Base-by-base conservation (phyloP, 1,140 invertebrate species). In the Drosophila kikkawai region DNA sequence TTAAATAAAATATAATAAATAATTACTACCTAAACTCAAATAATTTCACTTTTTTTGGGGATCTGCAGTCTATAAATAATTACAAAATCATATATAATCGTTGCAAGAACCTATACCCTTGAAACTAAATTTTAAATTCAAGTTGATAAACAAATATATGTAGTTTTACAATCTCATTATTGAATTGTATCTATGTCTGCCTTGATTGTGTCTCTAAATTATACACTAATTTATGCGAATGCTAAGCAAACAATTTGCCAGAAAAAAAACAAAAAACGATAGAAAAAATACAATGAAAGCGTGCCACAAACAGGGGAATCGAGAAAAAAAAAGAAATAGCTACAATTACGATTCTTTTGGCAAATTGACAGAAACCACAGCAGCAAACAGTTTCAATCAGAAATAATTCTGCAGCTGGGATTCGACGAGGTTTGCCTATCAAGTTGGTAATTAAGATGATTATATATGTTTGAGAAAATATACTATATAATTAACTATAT, bases 271-370 rank as follows among this genome's bases (percentile, higher is more conserved):
- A 58, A 59, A 17, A 36, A 26, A 13, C 32, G 7, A 9, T 1
- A 26, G 26, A 39, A 63, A 47, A 57, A n/a, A 67, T 29, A 32
- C 36, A 22, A 37, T 45, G 37, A 53, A 68, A 70, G 67, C 67
- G 67, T 70, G 63, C 67, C 53, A 60, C 53, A 50, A 13, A 12
- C 13, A 37, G 2, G 44, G 51, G 56, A 48, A 42, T 34, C 15
- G 36, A 34, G 9, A 47, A 57, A 50, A 41, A 50, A 17, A 58
- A 53, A 19, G 19, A 70, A 71, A 51, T 59, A 37, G 22, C 68
- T 60, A 73, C 67, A 71, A 60, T 73, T 73, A 71, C 67, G 19
- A 51, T 71, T 32, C 19, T 41, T 34, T 74, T 75, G 71, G 71
- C 71, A 75, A 41, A 15, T 15, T 75, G 71, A 63, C 71, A 75